Evolutionary conservation across 2,797 vertebrate species (phyloP), one percentile per base, ranked within the genome.

Genomic region (Malurus leucopterus): DNA sequence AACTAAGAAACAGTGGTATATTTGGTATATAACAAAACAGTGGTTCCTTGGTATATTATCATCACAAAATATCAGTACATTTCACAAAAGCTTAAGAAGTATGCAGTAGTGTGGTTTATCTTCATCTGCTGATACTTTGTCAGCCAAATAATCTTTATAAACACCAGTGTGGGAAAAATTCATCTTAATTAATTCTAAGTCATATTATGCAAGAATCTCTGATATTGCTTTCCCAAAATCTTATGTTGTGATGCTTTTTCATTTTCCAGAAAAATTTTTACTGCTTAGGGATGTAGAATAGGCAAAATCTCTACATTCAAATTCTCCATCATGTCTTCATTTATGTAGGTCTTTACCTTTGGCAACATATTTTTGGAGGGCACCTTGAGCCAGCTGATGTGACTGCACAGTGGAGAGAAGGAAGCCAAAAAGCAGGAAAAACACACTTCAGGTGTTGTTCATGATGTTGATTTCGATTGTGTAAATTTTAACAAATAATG

Each of bases 281-380:
- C 69, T 74, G 59, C 5, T 53, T 70, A 26, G 26, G n/a, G 43
- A 2, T 4, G 1, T 32, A 44, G 7, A 44, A 8, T 21, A 36
- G 22, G 18, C 21, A 84, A 67, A 34, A 79, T 61, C 10, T 4
- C 1, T 55, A 9, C 27, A 19, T 86, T 94, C 22, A 81, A 22
- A 36, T 86, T 89, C 13, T 86, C 36, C 22, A 30, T 75, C 15
- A 3, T 77, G 8, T 89, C 16, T 84, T 53, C 19, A 27, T 89
- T 91, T 89, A 73, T 80, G n/a, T 94, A 99, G 99, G 99, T 55
- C 98, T 99, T 89, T 99, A 99, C 94, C 98, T 99, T 73, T 99
- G 99, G 99, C 98, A 99, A 41, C 99, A 99, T 95, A 97, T 99
- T 96, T 98, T 99, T 91, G 98, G 98, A 92, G 98, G 98, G 32